Evolutionary conservation across 2,113 vertebrate genomes (phyloP).

Genomic region (Tretioscincus oriximinensis): DNA sequence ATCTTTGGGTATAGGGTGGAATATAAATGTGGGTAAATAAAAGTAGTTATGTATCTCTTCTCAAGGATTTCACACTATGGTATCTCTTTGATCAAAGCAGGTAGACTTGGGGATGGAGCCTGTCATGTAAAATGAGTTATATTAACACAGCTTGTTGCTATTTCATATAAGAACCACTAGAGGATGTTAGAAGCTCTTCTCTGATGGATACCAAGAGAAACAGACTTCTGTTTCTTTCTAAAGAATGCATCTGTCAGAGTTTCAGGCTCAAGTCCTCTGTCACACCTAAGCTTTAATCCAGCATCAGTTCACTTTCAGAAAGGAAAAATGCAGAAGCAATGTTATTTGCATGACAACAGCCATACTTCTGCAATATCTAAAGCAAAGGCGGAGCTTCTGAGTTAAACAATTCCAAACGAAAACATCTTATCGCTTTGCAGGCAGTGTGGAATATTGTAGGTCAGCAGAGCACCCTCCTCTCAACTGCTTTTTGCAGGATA

Average conservation of each 20-base stretch:
- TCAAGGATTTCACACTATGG: background rate
- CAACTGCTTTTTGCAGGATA: background rate
- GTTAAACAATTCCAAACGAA: too few relatives aligned
- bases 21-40: too few relatives aligned
- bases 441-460: too few relatives aligned
- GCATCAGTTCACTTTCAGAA: too few relatives aligned
- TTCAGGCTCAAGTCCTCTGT: background rate
- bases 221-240: background rate
- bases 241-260: background rate
- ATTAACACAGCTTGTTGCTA: background rate
- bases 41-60: background rate
- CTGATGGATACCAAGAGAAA: background rate
- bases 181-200: slow-evolving; percentile 54
- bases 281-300: too few relatives aligned
- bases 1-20: too few relatives aligned
- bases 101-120: background rate
- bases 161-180: slow-evolving; percentile 61
- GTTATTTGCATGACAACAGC: too few relatives aligned
- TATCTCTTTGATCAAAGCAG: background rate
- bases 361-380: too few relatives aligned
- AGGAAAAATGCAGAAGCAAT: too few relatives aligned
- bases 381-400: too few relatives aligned
- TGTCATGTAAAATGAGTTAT: background rate
- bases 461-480: background rate
- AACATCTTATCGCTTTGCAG: too few relatives aligned